Conservation (phyloP, 2,888 invertebrate genomes). For the Mythimna albipuncta region DNA sequence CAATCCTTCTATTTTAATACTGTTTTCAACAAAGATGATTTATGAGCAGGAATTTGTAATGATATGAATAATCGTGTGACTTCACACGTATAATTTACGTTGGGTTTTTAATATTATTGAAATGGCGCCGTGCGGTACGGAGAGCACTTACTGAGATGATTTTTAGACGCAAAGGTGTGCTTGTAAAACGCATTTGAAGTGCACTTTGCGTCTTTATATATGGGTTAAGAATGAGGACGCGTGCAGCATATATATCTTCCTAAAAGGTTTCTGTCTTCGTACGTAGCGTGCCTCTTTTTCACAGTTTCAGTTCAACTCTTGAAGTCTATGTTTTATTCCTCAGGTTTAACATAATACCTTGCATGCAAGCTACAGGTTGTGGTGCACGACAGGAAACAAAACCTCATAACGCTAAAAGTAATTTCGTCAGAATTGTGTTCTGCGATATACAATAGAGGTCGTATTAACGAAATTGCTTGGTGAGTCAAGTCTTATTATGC, state of each 20-base stretch:
- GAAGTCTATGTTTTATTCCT: constrained; percentile 15
- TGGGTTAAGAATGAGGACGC: not conserved
- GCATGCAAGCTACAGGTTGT: constrained; percentile 41
- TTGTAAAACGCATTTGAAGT: constrained; percentile 22
- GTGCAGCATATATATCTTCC: not conserved
- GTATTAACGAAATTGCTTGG: constrained; percentile 17
- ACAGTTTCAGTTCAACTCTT: constrained; percentile 10
- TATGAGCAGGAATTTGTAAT: constrained; percentile 36
- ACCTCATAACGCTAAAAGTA: constrained; percentile 22
- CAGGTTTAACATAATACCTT: constrained; percentile 19
- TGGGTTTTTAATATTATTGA: constrained; percentile 32
- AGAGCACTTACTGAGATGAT: constrained; percentile 28
- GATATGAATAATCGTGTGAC: constrained; percentile 27
- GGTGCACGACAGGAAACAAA: constrained; percentile 43
- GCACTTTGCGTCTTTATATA: constrained; percentile 8
- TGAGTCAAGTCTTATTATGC: constrained; percentile 18
- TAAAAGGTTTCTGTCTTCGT: constrained; percentile 16
- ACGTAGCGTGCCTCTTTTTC: constrained; percentile 13
- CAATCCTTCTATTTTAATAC: constrained; percentile 63
- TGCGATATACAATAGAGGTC: constrained; percentile 4
- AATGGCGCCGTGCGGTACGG: constrained; percentile 1
- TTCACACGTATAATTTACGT: constrained; percentile 28
- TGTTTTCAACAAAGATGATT: constrained; percentile 57
- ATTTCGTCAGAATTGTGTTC: constrained; percentile 37
- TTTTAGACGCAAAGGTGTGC: constrained; percentile 14